Percentiles rank a stretch among this genome's conserved stretches.
Conservation (phyloP, 2,888 invertebrate genomes). For the Drosophila neotestacea region DNA sequence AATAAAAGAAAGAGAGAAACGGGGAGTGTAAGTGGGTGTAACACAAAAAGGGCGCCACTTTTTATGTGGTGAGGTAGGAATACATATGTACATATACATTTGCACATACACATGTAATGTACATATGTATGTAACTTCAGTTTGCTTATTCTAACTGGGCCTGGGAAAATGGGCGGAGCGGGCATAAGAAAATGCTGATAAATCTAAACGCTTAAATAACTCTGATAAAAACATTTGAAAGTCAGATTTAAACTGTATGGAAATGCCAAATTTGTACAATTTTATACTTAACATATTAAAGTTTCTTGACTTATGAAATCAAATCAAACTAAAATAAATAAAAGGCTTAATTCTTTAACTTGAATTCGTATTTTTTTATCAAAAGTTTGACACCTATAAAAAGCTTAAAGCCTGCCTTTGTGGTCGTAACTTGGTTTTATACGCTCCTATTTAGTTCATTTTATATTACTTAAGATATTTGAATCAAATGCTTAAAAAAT, state of each 20-base stretch:
- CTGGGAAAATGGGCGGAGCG: slow-evolving; percentile 63
- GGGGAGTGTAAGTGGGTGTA: slow-evolving; percentile 40
- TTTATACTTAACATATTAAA: no score
- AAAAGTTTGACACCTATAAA: no score
- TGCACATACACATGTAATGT: slow-evolving; percentile 35
- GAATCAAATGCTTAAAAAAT: no score
- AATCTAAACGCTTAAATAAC: slow-evolving; percentile 48
- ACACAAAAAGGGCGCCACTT: slow-evolving; percentile 75
- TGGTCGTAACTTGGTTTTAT: no score
- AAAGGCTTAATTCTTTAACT: no score
- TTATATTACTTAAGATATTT: no score
- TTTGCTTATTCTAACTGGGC: slow-evolving; percentile 38
- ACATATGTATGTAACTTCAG: slow-evolving; percentile 39
- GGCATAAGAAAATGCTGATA: slow-evolving; percentile 44
- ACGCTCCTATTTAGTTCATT: no score
- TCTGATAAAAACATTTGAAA: slow-evolving; percentile 34
- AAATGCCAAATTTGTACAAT: neutral
- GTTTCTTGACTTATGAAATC: no score
- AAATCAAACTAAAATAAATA: no score
- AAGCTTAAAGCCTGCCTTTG: no score
- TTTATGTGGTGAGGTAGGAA: slow-evolving; percentile 79
- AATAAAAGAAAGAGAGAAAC: slow-evolving; percentile 25
- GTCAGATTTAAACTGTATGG: neutral
- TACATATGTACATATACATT: slow-evolving; percentile 36
- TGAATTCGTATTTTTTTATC: no score